Conservation (phyloP, 2,113 vertebrate genomes). For the Penelope pileata region DNA sequence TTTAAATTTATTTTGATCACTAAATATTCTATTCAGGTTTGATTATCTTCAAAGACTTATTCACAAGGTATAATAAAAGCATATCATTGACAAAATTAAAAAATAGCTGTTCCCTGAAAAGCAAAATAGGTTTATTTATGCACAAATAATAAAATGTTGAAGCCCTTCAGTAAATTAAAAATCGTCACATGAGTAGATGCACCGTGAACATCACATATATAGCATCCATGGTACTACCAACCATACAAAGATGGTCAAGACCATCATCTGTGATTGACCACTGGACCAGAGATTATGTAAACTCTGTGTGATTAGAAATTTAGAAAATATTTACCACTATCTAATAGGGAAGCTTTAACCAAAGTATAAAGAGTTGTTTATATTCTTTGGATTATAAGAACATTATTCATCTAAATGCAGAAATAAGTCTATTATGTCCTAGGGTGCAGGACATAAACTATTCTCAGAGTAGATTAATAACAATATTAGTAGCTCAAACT, state of each 20-base stretch:
- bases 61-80: not conserved
- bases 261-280: not conserved
- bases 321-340: not conserved
- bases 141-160: not conserved
- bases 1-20: not conserved
- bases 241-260: not conserved
- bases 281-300: not conserved
- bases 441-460: not conserved
- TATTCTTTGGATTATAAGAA: not conserved
- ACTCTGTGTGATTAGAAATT: not conserved
- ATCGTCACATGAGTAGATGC: not conserved
- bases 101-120: not conserved
- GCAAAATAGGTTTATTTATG: not conserved
- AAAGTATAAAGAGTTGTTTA: not conserved
- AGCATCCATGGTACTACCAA: not conserved
- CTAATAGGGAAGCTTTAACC: not conserved
- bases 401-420: not conserved
- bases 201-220: not conserved
- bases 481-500: not conserved
- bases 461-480: not conserved
- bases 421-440: not conserved
- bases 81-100: not conserved
- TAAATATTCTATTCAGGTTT: not conserved
- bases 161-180: not conserved
- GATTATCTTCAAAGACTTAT: not conserved